phyloP scores from a whole-genome alignment of 2,113 vertebrate species.

The Arvicanthis niloticus region DNA sequence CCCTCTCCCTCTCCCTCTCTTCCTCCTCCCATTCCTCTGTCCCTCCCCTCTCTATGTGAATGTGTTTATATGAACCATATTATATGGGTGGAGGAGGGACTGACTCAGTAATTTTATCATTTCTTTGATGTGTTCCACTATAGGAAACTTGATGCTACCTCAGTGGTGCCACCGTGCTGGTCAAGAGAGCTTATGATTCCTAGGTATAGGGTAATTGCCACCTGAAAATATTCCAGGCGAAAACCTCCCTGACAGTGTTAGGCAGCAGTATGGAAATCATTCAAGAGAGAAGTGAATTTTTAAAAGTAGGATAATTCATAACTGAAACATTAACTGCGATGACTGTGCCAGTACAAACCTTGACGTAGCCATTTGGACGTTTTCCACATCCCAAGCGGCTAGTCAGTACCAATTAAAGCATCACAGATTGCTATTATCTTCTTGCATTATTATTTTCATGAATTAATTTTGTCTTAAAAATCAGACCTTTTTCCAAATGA shows the following conservation, averaged over 20 bases:
- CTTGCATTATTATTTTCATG: conserved; percentile 75
- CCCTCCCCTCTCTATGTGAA: neutral
- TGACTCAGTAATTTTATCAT: neutral
- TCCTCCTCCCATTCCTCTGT: no score
- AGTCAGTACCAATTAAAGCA: conserved; percentile 76
- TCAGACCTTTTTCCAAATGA: conserved; percentile 75
- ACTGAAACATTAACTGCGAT: conserved; percentile 71
- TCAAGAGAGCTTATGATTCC: conserved; percentile 22
- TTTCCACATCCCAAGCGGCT: conserved; percentile 62
- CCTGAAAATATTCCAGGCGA: conserved; percentile 35
- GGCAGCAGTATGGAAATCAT: conserved; percentile 56
- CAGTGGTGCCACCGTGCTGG: neutral
- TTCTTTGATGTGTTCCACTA: conserved; percentile 22
- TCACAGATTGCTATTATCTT: conserved; percentile 74
- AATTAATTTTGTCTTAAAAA: conserved; percentile 79
- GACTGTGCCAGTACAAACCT: conserved; percentile 57
- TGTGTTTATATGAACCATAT: neutral
- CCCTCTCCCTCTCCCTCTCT: fast-evolving
- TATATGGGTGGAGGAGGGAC: neutral
- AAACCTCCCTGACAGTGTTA: conserved; percentile 46
- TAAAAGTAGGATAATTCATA: conserved; percentile 67
- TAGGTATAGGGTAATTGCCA: conserved; percentile 33
- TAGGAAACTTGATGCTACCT: neutral
- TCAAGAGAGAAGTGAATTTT: conserved; percentile 43
- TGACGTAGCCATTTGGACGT: conserved; percentile 71